phyloP scores from a whole-genome alignment of 35 echinoderm and acorn worm species.

The Nesometra sesokonis region DNA sequence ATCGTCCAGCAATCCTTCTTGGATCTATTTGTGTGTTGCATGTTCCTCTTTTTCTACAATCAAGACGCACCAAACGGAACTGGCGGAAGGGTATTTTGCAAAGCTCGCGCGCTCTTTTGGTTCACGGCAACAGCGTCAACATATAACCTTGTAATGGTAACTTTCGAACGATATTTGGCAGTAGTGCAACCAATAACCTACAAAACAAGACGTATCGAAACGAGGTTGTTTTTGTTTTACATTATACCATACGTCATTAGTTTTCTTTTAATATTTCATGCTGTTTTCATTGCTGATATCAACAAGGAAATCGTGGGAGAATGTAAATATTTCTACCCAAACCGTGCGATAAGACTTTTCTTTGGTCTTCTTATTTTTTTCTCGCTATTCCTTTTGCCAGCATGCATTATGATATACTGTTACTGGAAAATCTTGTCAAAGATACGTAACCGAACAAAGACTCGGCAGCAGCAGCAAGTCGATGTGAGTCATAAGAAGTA shows the following conservation, averaged over 20 bases:
- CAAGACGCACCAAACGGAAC: background rate
- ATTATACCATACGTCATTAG: background rate
- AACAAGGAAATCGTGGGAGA: background rate
- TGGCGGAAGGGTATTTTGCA: background rate
- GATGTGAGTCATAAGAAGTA: background rate
- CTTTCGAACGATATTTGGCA: background rate
- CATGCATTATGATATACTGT: background rate
- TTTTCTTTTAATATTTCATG: background rate
- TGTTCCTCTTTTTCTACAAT: background rate
- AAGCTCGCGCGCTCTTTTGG: background rate
- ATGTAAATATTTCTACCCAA: background rate
- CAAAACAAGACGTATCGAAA: background rate
- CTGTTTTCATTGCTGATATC: background rate
- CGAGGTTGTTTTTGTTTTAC: background rate
- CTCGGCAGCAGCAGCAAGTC: background rate
- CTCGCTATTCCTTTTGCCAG: background rate
- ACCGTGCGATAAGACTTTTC: background rate
- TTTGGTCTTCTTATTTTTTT: background rate
- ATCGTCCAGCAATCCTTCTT: background rate
- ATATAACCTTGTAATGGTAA: background rate
- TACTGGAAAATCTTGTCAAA: background rate
- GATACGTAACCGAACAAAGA: background rate
- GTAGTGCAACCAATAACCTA: background rate
- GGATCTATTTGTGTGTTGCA: background rate
- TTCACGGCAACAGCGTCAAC: background rate